Evolutionary conservation across 2,888 invertebrate genomes (phyloP).

Genomic region (Octodonta nipae): DNA sequence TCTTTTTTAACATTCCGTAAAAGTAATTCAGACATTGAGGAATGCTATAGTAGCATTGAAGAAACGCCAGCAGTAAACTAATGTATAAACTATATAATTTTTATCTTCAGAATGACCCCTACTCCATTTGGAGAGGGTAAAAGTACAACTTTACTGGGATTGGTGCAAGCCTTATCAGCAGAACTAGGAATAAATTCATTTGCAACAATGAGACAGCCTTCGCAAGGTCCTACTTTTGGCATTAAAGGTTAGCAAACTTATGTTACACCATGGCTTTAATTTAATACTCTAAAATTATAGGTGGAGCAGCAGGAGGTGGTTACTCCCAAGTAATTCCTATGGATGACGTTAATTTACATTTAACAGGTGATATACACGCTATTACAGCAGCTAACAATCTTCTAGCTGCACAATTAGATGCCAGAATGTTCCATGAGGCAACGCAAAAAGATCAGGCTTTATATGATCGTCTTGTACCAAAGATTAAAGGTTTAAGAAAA

Average conservation of each 20-base stretch:
- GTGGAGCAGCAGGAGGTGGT: slow-evolving; percentile 96
- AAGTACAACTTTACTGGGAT: slow-evolving; percentile 85
- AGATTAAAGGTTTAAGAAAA: slow-evolving; percentile 59
- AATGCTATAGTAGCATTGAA: too few relatives aligned
- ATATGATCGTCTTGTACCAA: slow-evolving; percentile 79
- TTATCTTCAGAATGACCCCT: slow-evolving; percentile 59
- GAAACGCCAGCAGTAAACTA: too few relatives aligned
- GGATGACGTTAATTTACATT: slow-evolving; percentile 97
- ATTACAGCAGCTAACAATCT: slow-evolving; percentile 96
- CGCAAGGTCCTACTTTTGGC: slow-evolving; percentile 97
- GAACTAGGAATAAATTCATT: slow-evolving; percentile 76
- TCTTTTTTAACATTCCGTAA: too few relatives aligned
- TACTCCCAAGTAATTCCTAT: slow-evolving; percentile 95
- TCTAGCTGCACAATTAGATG: slow-evolving; percentile 93
- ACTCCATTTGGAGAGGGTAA: slow-evolving; percentile 48
- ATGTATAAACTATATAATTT: too few relatives aligned
- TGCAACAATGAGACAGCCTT: slow-evolving; percentile 91
- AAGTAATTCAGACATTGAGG: too few relatives aligned
- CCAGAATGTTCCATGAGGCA: slow-evolving; percentile 89
- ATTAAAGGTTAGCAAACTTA: slow-evolving; percentile 62
- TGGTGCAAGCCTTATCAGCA: slow-evolving; percentile 82
- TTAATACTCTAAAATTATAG: slow-evolving; percentile 27
- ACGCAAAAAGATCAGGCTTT: slow-evolving; percentile 80
- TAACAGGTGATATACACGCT: slow-evolving; percentile 97
- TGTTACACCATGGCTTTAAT: too few relatives aligned